Percentiles rank a stretch among this genome's conserved stretches.
phyloP scores from a whole-genome alignment of 2,797 vertebrate species.

The Anguilla pacifica region DNA sequence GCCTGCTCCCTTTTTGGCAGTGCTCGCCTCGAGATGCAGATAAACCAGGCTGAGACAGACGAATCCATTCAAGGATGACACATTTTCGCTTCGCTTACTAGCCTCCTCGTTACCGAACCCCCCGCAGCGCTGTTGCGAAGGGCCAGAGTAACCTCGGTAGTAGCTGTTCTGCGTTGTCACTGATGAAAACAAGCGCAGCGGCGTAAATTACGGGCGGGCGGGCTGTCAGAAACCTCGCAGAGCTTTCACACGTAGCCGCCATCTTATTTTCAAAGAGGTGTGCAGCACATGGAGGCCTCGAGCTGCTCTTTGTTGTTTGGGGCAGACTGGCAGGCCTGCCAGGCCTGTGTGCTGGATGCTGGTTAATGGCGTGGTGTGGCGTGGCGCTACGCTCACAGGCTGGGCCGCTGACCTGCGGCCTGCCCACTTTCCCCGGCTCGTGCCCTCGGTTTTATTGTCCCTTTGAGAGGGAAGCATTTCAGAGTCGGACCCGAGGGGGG shows the following conservation, averaged over 20 bases:
- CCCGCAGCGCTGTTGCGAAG: too few species aligned
- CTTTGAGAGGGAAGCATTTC: neutral
- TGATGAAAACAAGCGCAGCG: neutral
- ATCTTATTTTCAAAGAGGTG: neutral
- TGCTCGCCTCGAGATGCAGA: neutral
- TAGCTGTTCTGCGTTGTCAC: neutral
- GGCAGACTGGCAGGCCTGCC: neutral
- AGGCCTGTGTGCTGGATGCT: neutral
- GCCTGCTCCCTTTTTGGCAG: neutral
- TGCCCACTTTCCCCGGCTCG: neutral
- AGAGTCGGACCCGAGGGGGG: neutral
- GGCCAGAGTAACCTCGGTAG: neutral
- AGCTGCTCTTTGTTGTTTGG: neutral
- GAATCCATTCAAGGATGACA: neutral
- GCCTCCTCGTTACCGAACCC: neutral
- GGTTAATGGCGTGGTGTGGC: neutral
- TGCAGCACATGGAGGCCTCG: neutral
- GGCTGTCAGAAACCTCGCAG: neutral
- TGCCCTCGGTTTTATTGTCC: neutral
- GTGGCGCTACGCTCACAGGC: neutral
- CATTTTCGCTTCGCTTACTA: neutral
- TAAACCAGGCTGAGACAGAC: constrained; percentile 9
- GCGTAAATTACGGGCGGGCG: neutral
- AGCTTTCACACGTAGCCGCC: neutral
- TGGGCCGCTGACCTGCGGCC: neutral